Percentiles rank a stretch among this genome's conserved stretches.
Conservation (phyloP, 2,113 vertebrate species). For the Sturnus vulgaris region DNA sequence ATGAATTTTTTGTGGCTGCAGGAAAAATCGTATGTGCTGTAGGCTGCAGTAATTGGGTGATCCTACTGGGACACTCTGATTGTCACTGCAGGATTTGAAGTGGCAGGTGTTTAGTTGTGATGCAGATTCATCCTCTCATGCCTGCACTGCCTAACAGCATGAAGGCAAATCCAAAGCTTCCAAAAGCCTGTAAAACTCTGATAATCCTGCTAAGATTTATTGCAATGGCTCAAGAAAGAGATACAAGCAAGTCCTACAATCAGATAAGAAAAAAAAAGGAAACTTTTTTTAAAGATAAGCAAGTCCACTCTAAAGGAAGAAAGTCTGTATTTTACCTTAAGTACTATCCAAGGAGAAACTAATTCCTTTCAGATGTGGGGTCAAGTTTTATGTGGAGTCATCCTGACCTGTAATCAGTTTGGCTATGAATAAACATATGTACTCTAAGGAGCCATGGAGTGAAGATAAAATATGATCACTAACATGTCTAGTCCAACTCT, state of each 20-base stretch:
- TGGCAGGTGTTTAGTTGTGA: conserved; percentile 43
- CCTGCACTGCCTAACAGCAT: not conserved
- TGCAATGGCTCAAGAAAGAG: conserved; percentile 21
- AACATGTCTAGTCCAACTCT: not conserved
- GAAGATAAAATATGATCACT: not conserved
- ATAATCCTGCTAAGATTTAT: conserved; percentile 60
- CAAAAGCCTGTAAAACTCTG: conserved; percentile 37
- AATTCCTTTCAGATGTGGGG: conserved; percentile 11
- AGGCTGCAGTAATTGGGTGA: conserved; percentile 14
- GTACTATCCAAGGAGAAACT: conserved; percentile 11
- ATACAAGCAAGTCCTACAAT: not conserved
- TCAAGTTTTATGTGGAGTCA: conserved; percentile 2
- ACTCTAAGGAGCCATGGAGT: not conserved
- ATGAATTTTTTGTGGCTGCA: not conserved
- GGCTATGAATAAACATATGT: conserved; percentile 26
- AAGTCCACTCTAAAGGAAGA: not conserved
- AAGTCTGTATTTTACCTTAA: conserved; percentile 30
- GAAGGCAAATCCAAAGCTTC: conserved; percentile 44
- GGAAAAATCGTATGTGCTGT: not conserved
- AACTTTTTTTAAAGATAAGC: not conserved
- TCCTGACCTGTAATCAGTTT: conserved; percentile 10
- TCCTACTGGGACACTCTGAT: conserved; percentile 8
- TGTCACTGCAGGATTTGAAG: conserved; percentile 44
- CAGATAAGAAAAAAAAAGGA: not conserved
- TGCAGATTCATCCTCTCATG: conserved; percentile 35